Evolutionary conservation across 1,140 invertebrate genomes (phyloP), one percentile per base, ranked within the genome.

Genomic region (Palaemon carinicauda): DNA sequence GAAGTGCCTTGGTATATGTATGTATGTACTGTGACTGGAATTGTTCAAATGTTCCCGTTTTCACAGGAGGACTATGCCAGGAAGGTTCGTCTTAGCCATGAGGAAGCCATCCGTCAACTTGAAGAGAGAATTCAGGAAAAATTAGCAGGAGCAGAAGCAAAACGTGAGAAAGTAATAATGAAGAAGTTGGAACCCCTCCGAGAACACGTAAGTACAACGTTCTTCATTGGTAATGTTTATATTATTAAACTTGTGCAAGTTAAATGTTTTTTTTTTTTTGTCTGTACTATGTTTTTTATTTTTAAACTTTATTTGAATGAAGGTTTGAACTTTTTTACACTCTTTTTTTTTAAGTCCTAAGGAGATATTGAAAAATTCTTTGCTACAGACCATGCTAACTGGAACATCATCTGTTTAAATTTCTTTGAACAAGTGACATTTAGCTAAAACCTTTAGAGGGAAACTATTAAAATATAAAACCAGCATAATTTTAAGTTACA

Each of bases 121-220:
- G 93, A 93, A 56, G 93, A 94, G 89, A 94, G 95, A 91, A 93
- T 96, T 89, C 94, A 95, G 91, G 94, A 93, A 90, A 96, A 95
- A 92, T 93, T 96, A 85, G 94, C 93, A 85, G 92, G 93, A 87
- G 95, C 95, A 82, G 95, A 96, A 91, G 93, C 93, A 90, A 96
- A 96, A 90, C 93, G 96, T 75, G 94, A 95, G 91, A 95, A 95
- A 91, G 95, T 96, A 91, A 94, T 96, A 80, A 94, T 96, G 92
- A 95, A 94, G 92, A 95, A 95, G 93, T 92, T 96, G 90, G 95
- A 96, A 90, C 94, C 93, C 91, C 93, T 96, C 90, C 95, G 95
- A 91, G 95, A 96, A 93, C 95, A 96, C 93, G 95, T 96, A 91
- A 95, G 94, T 95, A n/a, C 12, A 87, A 87, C 87, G 79, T 84